A percentile compares a stretch with the other conserved stretches of the same genome.
Evolutionary conservation across 2,113 vertebrate genomes (phyloP).

Genomic region (Echinops telfairi): DNA sequence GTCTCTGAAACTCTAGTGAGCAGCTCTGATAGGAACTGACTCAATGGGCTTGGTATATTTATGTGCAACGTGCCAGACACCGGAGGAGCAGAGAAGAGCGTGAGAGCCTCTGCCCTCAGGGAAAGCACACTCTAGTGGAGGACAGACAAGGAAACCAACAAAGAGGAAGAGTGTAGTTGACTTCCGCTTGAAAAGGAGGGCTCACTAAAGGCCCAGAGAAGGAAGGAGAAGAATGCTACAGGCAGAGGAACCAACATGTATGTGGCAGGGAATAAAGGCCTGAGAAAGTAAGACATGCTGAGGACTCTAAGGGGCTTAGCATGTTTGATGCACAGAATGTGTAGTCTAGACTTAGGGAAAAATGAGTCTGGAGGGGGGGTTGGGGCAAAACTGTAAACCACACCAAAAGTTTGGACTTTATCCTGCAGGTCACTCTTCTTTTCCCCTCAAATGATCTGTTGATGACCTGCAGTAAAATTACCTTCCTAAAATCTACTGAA

Average conservation of each 20-base stretch:
- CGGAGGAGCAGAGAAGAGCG: conserved; percentile 1
- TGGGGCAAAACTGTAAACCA: neutral
- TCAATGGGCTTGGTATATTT: neutral
- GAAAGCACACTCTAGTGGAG: neutral
- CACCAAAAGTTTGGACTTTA: neutral
- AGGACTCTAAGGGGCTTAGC: conserved; percentile 38
- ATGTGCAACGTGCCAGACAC: neutral
- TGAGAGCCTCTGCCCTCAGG: neutral
- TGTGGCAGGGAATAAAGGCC: neutral
- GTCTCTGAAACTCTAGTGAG: too few species aligned
- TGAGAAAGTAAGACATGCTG: conserved; percentile 24
- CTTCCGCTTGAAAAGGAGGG: conserved; percentile 4
- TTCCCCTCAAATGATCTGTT: conserved; percentile 2
- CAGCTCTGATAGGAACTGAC: too few species aligned
- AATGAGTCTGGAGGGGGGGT: neutral
- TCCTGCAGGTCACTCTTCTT: neutral
- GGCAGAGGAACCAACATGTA: neutral
- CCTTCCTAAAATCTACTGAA: neutral
- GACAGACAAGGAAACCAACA: conserved; percentile 4
- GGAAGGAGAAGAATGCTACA: neutral
- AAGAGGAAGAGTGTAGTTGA: neutral
- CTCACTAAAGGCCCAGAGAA: neutral
- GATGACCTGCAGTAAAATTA: conserved; percentile 40
- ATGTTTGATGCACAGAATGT: neutral
- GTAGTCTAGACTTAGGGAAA: neutral